phyloP scores from a whole-genome alignment of 23 tunicate species.

The Trididemnum miniatum region DNA sequence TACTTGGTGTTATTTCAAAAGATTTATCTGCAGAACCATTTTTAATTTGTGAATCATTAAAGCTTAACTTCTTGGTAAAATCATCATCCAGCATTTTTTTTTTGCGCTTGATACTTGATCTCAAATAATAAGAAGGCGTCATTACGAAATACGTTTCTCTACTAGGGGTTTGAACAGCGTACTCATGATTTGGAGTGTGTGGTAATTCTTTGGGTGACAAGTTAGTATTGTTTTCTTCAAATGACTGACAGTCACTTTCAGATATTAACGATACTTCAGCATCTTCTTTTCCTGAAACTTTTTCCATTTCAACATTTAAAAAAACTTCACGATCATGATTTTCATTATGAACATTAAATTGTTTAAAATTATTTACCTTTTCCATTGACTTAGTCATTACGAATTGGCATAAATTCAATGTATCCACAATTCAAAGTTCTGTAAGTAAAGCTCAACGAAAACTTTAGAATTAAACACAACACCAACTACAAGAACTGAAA shows the following conservation, averaged over 20 bases:
- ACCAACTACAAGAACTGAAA: too few species aligned
- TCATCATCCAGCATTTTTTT: too few species aligned
- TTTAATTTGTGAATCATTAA: too few species aligned
- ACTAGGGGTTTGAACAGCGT: constrained; percentile 10
- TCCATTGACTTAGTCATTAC: not conserved
- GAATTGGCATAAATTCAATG: not conserved
- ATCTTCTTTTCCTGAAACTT: not conserved
- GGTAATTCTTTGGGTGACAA: constrained; percentile 19
- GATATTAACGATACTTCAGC: too few species aligned
- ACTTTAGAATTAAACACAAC: too few species aligned
- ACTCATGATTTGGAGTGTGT: not conserved
- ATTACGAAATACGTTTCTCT: constrained; percentile 19
- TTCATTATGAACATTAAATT: too few species aligned
- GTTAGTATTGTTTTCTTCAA: too few species aligned
- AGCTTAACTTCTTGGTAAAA: too few species aligned
- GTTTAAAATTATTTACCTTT: not conserved
- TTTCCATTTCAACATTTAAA: not conserved
- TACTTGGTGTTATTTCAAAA: not conserved
- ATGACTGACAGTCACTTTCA: too few species aligned
- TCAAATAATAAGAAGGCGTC: not conserved
- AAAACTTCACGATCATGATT: too few species aligned
- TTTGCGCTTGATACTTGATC: constrained; percentile 16
- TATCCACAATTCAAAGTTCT: not conserved
- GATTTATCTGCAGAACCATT: too few species aligned
- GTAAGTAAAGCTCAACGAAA: too few species aligned